Base-by-base conservation (phyloP, 2,113 vertebrate genomes). In the Mesoclemmys tuberculata region DNA sequence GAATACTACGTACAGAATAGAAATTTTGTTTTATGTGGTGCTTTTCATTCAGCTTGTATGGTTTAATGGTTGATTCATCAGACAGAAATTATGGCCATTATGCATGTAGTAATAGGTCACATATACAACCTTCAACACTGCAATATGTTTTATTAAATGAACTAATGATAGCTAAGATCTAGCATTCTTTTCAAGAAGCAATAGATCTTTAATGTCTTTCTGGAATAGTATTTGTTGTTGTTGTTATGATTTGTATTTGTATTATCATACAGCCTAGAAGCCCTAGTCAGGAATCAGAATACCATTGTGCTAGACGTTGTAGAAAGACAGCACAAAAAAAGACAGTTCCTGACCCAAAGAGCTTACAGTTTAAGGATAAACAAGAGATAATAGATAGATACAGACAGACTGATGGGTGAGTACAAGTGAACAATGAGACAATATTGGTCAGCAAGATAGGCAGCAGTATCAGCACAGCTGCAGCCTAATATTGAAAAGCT, bases 41-140 rank as follows among this genome's bases (percentile, higher is more conserved):
- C 19, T 94, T 97, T 95, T 68, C 71, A 85, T 41, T 75, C 82
- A 93, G 44, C 79, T 96, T 89, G 46, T 82, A 48, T 94, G 87
- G 93, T 92, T 95, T 93, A 95, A 93, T 90, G 64, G 22, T 86
- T 94, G 88, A 84, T 93, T 95, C 87, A 83, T 84, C 92, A 86
- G 85, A 77, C 44, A 88, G 83, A 94, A 93, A 94, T 87, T 10
- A 94, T 52, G 77, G 27, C 27, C 64, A 71, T 92, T 93, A 54
- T 86, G 56, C 61, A 55, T 77, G 90, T 89, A 93, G 87, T 90
- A 91, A 90, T 80, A 92, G 88, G 88, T 94, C 87, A 89, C 78
- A 84, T 41, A 90, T 16, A 71, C 56, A 93, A 46, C 46, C 81
- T 86, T 89, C 54, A 88, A 77, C 61, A 61, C 18, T 64, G 68